Percentiles rank a stretch among this genome's conserved stretches.
These are phyloP conservation scores for Darevskia mixta DNA, from an alignment of 2,797 vertebrate genomes.

Conservation along the genomic window DNA sequence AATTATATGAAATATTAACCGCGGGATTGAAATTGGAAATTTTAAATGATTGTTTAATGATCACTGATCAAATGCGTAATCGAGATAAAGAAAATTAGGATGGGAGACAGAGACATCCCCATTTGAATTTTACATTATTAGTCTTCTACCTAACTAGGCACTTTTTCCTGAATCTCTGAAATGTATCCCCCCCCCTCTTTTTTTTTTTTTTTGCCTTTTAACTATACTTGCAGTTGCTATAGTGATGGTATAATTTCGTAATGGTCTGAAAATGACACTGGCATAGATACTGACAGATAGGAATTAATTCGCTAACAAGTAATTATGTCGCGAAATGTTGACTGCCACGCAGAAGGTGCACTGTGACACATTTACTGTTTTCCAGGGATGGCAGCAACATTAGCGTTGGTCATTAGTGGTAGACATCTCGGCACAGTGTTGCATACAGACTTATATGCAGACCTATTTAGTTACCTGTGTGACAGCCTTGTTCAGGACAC, in stretches of 20 bases:
- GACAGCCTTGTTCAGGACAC: conserved; percentile 99
- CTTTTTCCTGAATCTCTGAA: conserved; percentile 78
- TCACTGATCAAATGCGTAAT: conserved; percentile 75
- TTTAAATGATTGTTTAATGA: conserved; percentile 78
- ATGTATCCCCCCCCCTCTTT: conserved; percentile 62
- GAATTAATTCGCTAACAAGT: conserved; percentile 95
- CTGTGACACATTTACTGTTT: conserved; percentile 91
- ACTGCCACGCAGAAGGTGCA: conserved; percentile 91
- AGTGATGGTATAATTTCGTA: conserved; percentile 88
- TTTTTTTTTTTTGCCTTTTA: conserved; percentile 74
- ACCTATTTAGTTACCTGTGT: conserved; percentile 99
- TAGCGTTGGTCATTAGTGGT: conserved; percentile 99
- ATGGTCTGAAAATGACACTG: conserved; percentile 87
- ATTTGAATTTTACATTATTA: conserved; percentile 76
- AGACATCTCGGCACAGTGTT: conserved; percentile 92
- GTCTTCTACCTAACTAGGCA: conserved; percentile 82
- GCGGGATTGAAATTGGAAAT: conserved; percentile 72
- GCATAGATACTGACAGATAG: conserved; percentile 91
- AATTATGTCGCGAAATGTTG: conserved; percentile 96
- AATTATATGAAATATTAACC: conserved; percentile 76
- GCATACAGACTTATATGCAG: conserved; percentile 95
- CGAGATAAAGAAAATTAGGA: conserved; percentile 78
- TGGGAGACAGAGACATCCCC: conserved; percentile 64
- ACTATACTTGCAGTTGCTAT: conserved; percentile 85
- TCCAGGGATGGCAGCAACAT: conserved; percentile 97